Percentiles rank a stretch among this genome's conserved stretches.
These are phyloP conservation scores for Scatophagus argus DNA, from an alignment of 2,113 vertebrate species.

Conservation along the genomic window DNA sequence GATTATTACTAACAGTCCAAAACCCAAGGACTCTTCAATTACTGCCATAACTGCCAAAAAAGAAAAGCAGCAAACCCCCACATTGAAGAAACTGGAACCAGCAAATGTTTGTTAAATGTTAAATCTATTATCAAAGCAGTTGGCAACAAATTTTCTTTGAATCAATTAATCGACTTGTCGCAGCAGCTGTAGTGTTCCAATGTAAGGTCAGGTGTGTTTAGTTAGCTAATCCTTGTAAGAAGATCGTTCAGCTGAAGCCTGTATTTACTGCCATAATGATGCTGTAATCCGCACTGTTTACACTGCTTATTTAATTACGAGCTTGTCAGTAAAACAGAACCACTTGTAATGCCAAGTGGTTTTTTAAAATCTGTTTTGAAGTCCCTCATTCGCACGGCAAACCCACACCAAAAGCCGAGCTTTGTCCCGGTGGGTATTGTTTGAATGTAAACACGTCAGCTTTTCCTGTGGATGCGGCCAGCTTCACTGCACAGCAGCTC, in stretches of 20 bases:
- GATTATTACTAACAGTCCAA: no score
- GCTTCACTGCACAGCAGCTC: constrained; percentile 14
- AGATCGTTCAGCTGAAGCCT: neutral
- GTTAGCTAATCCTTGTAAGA: constrained; percentile 1
- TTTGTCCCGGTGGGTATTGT: constrained; percentile 58
- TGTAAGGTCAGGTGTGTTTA: neutral
- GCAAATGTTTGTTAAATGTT: no score
- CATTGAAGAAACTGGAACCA: no score
- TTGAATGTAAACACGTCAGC: constrained; percentile 71
- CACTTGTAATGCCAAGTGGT: neutral
- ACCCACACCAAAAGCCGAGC: constrained; percentile 45
- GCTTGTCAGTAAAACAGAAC: constrained; percentile 3
- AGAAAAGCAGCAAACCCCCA: no score
- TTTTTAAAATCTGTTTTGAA: constrained; percentile 41
- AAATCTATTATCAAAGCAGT: no score
- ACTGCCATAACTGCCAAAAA: no score
- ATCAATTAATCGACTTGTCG: no score
- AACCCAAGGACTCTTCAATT: no score
- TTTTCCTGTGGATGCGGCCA: constrained; percentile 57
- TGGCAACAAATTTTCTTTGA: no score
- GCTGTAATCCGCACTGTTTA: constrained; percentile 21
- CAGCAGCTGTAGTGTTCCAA: no score
- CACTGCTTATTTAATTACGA: constrained; percentile 29
- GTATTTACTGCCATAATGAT: constrained; percentile 26
- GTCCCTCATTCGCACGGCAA: constrained; percentile 30